Base-by-base conservation (phyloP, 2,113 vertebrate species). In the Paracanthobrama guichenoti region DNA sequence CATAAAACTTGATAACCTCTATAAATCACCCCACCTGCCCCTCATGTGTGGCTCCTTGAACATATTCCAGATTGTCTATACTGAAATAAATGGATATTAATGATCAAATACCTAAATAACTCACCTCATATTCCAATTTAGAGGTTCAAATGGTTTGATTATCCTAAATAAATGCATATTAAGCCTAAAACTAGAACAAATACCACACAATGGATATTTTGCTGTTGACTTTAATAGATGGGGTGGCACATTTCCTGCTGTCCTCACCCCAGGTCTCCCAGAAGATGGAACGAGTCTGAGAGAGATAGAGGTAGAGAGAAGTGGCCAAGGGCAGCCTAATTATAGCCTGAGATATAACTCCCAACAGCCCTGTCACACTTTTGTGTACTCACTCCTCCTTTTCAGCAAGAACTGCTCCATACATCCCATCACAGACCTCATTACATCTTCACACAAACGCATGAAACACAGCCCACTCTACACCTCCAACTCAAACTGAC, bases 321-420 rank as follows among this genome's bases (percentile, higher is more conserved):
- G 28, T 76, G 73, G 75, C 72, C 80, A 74, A 85, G 80, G 86
- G 83, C 81, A 81, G 80, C 22, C 84, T 85, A 83, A 75, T 79
- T 79, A 87, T 87, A 85, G 76, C 57, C 83, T 66, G 74, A 39
- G 57, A 72, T 76, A 72, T 81, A 78, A 77, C 57, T 77, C 71
- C 78, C 79, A 81, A 85, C 1, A 18, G 67, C 50, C 5, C 79
- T 79, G 86, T 74, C 73, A 87, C 67, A 85, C 26, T 84, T 87
- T 78, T 44, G 46, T 20, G 1, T 12, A 69, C 26, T 50, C 28
- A 59, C 35, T 75, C 48, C 55, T 50, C 42, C 28, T 22, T 67
- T 80, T 50, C 24, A 53, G 60, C n/a, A 77, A 39, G 22, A 80
- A 73, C n/a, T 18, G 16, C 78, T 26, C 46, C 16, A 2, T 31